Conservation (phyloP, 2,113 vertebrate species). For the Scomber japonicus region DNA sequence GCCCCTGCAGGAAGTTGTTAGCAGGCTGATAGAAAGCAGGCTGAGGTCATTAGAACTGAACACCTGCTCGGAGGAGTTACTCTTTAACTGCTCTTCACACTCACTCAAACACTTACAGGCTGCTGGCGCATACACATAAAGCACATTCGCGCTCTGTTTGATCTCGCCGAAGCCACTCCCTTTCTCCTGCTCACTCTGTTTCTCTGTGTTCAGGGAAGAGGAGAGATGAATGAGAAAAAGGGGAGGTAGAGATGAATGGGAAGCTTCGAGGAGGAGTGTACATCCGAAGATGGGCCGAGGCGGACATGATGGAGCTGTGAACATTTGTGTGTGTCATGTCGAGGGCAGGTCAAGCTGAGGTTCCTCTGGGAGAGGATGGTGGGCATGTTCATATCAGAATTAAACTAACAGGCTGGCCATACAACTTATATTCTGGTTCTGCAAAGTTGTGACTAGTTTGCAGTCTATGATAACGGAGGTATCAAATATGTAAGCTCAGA, state of each 20-base stretch:
- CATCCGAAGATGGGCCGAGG: conserved; percentile 54
- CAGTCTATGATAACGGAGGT: not conserved
- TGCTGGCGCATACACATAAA: conserved; percentile 50
- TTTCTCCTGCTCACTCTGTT: conserved; percentile 48
- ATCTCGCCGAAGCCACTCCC: conserved; percentile 67
- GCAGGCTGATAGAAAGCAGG: conserved; percentile 74
- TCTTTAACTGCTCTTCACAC: conserved; percentile 78
- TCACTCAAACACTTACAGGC: conserved; percentile 44
- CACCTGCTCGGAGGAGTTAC: conserved; percentile 82
- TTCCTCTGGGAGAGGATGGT: conserved; percentile 23
- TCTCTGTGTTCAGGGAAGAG: conserved; percentile 58
- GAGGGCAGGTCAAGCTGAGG: conserved; percentile 57
- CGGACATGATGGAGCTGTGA: conserved; percentile 43
- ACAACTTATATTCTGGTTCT: not conserved
- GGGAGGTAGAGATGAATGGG: conserved; percentile 64
- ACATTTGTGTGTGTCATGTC: conserved; percentile 55
- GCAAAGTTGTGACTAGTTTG: not conserved
- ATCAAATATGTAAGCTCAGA: not conserved
- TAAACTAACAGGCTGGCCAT: not conserved
- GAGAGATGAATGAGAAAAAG: conserved; percentile 67
- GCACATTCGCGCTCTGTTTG: conserved; percentile 63
- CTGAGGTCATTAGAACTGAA: conserved; percentile 79
- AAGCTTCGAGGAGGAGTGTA: conserved; percentile 37
- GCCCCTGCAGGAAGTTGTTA: conserved; percentile 81
- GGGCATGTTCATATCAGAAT: conserved; percentile 29